Base-by-base conservation (phyloP, 1,140 invertebrate species). In the Pseudomyrmex dendroicus region DNA sequence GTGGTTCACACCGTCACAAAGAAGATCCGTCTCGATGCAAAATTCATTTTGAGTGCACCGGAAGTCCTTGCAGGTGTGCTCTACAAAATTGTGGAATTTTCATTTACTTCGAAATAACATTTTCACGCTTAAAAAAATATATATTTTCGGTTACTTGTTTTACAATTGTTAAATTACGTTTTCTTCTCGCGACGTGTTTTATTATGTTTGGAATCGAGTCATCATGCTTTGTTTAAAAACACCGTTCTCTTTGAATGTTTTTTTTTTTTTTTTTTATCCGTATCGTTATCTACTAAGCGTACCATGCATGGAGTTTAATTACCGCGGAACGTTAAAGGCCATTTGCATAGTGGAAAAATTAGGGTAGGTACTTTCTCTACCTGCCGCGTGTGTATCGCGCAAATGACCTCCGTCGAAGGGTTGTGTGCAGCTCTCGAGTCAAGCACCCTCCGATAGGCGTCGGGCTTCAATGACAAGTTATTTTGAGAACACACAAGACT, bases 1-100 rank as follows among this genome's bases (percentile, higher is more conserved):
- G 92, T 99, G 98, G 94, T 98, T 97, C 83, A 98, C 96, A 48
- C 96, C 96, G 94, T 99, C 98, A 94, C 98, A 99, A 67, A 97
- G 95, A 52, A 99, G 95, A 94, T 98, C 97, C 20, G 96, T 96
- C 89, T 97, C 96, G 89, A 99, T 98, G 95, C 98, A 99, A 94
- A 98, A 98, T 93, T 98, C 96, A 74, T 97, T 96, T 89, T 97
- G 95, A 83, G 96, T 96, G 93, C 98, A 98, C 56, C 96, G 95
- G 93, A 98, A 98, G 91, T 98, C 97, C 91, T 97, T 97, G 94
- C 97, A 98, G 12, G 96, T 96, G 91, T 98, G 97, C 91, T 97
- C 97, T 98, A 95, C 62, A 95, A 96, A 91, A 91, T 92, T 82
- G 88, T 66, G 63, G 72, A 59, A 64, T 57, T 67, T 56, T 59